Conservation (phyloP, 2,888 invertebrate genomes). For the Netelia fuscicornis region DNA sequence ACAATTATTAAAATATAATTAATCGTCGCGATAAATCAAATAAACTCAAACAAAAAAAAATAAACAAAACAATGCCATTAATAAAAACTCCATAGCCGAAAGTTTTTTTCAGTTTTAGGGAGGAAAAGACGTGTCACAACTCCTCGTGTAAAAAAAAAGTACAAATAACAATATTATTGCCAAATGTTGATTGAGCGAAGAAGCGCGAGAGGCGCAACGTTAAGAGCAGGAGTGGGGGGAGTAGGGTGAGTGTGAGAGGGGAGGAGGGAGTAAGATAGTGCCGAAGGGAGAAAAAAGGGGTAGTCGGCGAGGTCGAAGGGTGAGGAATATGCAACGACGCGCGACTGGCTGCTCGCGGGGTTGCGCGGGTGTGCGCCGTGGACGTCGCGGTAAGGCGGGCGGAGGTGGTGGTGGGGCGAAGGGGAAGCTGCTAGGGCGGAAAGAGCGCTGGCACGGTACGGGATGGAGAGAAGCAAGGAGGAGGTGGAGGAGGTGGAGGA, state of each 20-base stretch:
- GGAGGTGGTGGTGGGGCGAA: slow-evolving; percentile 45
- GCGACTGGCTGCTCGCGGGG: slow-evolving; percentile 1
- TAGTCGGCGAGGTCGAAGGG: slow-evolving; percentile 34
- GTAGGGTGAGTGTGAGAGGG: background rate
- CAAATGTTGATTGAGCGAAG: too few species aligned
- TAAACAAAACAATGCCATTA: too few species aligned
- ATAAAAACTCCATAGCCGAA: too few species aligned
- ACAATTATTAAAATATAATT: too few species aligned
- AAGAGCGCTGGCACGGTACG: slow-evolving; percentile 1
- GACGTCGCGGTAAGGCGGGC: slow-evolving; percentile 29
- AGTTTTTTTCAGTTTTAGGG: too few species aligned
- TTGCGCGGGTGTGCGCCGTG: slow-evolving; percentile 26
- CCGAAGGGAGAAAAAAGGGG: background rate
- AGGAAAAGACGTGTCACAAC: too few species aligned
- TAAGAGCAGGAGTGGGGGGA: background rate
- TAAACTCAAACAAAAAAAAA: too few species aligned
- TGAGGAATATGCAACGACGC: slow-evolving; percentile 42
- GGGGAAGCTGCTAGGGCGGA: slow-evolving; percentile 19
- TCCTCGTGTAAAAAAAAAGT: too few species aligned
- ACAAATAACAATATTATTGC: too few species aligned
- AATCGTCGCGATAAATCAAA: too few species aligned
- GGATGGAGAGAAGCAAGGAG: background rate
- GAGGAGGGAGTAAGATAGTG: background rate
- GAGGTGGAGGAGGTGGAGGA: slow-evolving; percentile 47
- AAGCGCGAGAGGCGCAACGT: background rate